These are phyloP conservation scores for Forbesichthys papilliferus DNA, from an alignment of 2,113 vertebrate genomes.

Conservation along the genomic window DNA sequence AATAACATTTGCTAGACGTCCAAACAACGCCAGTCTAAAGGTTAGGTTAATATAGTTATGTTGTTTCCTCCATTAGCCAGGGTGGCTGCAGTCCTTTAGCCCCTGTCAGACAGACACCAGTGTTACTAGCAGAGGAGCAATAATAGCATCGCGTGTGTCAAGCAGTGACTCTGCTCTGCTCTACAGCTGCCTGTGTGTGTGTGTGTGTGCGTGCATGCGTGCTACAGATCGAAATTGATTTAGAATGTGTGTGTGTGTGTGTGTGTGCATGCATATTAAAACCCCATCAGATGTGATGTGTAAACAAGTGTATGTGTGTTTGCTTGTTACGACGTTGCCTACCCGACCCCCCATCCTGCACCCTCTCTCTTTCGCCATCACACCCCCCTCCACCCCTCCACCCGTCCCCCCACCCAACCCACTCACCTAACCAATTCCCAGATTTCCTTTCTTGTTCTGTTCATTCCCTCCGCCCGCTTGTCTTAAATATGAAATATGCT, in stretches of 20 bases:
- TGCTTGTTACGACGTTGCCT: no score
- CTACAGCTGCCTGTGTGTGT: background rate
- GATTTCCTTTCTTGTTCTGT: background rate
- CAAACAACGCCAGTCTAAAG: no score
- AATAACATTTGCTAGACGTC: no score
- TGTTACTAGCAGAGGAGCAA: conserved; percentile 17
- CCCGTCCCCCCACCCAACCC: background rate
- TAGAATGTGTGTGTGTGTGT: no score
- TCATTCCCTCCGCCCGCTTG: background rate
- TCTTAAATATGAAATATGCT: no score
- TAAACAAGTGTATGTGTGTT: background rate
- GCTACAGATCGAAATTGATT: no score
- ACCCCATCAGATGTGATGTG: no score
- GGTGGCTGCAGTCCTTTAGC: background rate
- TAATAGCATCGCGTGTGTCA: conserved; percentile 44
- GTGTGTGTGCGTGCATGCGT: background rate
- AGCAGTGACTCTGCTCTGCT: conserved; percentile 5
- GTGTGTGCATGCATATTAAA: no score
- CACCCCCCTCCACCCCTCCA: no score
- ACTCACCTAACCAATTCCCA: background rate
- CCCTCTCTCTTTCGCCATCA: no score
- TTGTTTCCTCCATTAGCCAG: background rate
- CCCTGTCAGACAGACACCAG: conserved; percentile 35
- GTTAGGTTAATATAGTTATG: no score
- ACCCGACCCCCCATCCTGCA: no score